Evolutionary conservation across 2,113 vertebrate genomes (phyloP).

Genomic region (Sakesphorus luctuosus): DNA sequence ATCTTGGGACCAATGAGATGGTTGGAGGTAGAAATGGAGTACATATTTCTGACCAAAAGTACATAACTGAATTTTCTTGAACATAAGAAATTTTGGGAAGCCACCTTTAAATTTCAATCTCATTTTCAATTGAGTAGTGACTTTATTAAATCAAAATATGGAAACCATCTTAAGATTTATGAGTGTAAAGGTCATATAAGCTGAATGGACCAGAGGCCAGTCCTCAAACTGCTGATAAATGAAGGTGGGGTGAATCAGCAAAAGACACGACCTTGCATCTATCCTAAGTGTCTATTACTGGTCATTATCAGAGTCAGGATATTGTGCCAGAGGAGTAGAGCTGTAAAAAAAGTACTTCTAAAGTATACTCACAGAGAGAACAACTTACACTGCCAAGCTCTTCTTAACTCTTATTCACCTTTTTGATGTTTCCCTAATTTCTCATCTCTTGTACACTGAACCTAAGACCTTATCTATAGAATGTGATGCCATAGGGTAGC

Average conservation of each 20-base stretch:
- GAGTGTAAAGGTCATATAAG: not conserved
- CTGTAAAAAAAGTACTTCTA: not conserved
- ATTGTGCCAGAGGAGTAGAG: not conserved
- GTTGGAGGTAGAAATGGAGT: not conserved
- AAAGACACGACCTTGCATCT: not conserved
- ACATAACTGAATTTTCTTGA: not conserved
- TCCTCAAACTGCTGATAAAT: not conserved
- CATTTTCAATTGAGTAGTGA: not conserved
- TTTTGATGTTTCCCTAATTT: not conserved
- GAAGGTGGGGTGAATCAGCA: not conserved
- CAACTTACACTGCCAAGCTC: not conserved
- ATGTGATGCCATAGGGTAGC: not conserved
- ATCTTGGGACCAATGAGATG: not conserved
- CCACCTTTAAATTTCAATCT: not conserved
- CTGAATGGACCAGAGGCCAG: not conserved
- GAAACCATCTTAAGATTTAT: not conserved
- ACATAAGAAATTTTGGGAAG: not conserved
- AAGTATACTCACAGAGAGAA: not conserved
- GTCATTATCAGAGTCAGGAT: not conserved
- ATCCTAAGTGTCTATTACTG: not conserved
- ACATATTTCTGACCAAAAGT: not conserved
- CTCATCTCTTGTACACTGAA: fast-evolving
- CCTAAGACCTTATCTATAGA: not conserved
- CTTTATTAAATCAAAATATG: not conserved
- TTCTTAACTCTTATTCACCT: not conserved